Base-by-base conservation (phyloP, 2,888 invertebrate genomes). In the Nymphalis urticae region DNA sequence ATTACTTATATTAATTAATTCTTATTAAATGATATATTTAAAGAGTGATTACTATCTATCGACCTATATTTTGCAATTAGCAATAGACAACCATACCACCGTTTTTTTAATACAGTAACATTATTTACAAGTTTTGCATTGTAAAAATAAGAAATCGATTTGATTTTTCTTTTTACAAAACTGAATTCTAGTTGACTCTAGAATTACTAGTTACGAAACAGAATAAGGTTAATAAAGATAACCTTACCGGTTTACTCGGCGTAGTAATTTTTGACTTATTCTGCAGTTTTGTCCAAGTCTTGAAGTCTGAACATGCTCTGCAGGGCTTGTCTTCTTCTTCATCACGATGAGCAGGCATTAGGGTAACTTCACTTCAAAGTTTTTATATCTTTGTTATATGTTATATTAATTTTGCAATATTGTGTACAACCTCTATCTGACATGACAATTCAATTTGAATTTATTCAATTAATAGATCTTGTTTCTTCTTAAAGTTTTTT, bases 301-400 rank as follows among this genome's bases (percentile, higher is more conserved):
- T 95, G 76, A 96, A 96, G 83, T 96, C 96, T 13, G 94, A 94
- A 80, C 96, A 96, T 0, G 95, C 94, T 76, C 95, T 93, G 76
- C 96, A 96, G 36, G 95, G 95, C 73, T 90, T 90, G 51, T 92
- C 92, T 70, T 92, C 91, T n/a, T 90, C 90, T 17, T 88, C 87
- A 66, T 79, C 72, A 63, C 80, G 80, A 75, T 86, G 85, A 60
- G 83, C 77, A 71, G 89, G 85, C 90, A 92, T 92, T 73, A 75
- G 81, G 73, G 56, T 9, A 8, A 70, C 64, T 54, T 71, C 61
- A 51, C 72, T 69, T 68, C 63, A 66, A 59, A 62, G 10, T 59
- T 67, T 42, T 32, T 13, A 50, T 70, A 72, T 73, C 71, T 73
- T 65, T 56, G 75, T 72, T 73, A 68, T 66, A 72, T 68, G 24